A percentile compares a stretch with the other conserved stretches of the same genome.
phyloP scores from a whole-genome alignment of 2,797 vertebrate genomes.

The Anguilla anguilla region DNA sequence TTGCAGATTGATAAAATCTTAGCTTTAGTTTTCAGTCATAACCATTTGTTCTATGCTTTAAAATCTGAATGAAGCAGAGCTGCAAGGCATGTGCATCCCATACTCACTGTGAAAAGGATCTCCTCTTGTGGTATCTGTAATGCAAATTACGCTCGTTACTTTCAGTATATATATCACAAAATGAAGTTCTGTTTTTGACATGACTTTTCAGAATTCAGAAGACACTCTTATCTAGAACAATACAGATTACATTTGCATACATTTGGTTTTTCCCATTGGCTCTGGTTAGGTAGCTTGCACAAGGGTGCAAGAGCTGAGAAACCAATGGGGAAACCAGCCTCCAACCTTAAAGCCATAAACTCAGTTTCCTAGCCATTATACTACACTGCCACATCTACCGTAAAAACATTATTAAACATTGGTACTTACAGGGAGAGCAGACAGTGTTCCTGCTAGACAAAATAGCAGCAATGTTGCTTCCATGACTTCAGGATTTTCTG shows the following conservation, averaged over 20 bases:
- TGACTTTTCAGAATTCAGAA: background rate
- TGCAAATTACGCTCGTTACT: background rate
- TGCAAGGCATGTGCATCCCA: background rate
- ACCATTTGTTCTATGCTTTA: background rate
- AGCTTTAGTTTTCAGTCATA: background rate
- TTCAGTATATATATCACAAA: background rate
- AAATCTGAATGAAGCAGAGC: background rate
- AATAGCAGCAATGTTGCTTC: conserved; percentile 34
- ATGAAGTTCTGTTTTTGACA: background rate
- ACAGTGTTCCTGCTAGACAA: conserved; percentile 41
- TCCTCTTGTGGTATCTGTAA: conserved; percentile 34
- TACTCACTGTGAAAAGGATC: conserved; percentile 5
- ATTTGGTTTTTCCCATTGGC: background rate
- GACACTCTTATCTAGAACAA: background rate
- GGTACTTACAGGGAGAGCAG: conserved; percentile 45
- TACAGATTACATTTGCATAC: background rate
- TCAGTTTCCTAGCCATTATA: background rate
- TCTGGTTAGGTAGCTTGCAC: background rate
- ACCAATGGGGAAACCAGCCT: background rate
- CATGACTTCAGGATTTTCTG: conserved; percentile 30
- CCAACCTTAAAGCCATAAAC: background rate
- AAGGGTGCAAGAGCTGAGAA: background rate
- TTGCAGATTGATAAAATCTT: background rate
- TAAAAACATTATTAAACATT: background rate
- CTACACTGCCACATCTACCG: background rate